These are phyloP conservation scores for Catharus ustulatus DNA, from an alignment of 2,797 vertebrate species.

Conservation along the genomic window DNA sequence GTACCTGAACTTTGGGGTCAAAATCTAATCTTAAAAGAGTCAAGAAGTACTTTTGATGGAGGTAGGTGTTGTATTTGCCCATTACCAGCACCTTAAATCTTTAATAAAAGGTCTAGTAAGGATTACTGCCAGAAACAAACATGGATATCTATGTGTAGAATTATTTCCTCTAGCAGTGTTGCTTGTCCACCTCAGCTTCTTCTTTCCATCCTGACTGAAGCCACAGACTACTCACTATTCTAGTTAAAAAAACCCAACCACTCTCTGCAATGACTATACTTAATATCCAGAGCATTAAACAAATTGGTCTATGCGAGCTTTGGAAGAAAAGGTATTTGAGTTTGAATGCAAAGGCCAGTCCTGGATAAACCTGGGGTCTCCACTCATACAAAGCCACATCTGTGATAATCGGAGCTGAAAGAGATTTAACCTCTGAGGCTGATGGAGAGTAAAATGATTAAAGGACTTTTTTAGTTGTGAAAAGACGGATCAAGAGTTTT, in stretches of 20 bases:
- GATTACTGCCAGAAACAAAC: not conserved
- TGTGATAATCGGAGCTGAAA: constrained; percentile 58
- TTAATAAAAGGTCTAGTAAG: not conserved
- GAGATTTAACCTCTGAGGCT: constrained; percentile 52
- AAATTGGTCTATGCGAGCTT: not conserved
- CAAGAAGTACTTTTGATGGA: not conserved
- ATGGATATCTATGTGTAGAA: not conserved
- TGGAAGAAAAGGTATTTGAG: constrained; percentile 19
- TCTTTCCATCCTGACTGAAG: not conserved
- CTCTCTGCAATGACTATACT: not conserved
- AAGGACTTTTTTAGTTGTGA: constrained; percentile 55
- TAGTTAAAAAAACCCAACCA: not conserved
- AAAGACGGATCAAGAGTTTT: constrained; percentile 51
- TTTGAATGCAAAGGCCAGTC: constrained; percentile 20
- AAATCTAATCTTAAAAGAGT: not conserved
- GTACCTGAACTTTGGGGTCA: not conserved
- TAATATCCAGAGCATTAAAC: constrained; percentile 30
- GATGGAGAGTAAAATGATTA: constrained; percentile 47
- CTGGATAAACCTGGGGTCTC: constrained; percentile 1
- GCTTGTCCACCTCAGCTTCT: not conserved
- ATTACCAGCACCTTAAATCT: not conserved
- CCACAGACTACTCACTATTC: not conserved
- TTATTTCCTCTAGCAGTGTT: not conserved
- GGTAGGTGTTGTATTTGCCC: not conserved
- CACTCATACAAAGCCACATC: constrained; percentile 27